Evolutionary conservation across 2,888 invertebrate genomes (phyloP), one percentile per base, ranked within the genome.

Genomic region (Stomorhina lunata): DNA sequence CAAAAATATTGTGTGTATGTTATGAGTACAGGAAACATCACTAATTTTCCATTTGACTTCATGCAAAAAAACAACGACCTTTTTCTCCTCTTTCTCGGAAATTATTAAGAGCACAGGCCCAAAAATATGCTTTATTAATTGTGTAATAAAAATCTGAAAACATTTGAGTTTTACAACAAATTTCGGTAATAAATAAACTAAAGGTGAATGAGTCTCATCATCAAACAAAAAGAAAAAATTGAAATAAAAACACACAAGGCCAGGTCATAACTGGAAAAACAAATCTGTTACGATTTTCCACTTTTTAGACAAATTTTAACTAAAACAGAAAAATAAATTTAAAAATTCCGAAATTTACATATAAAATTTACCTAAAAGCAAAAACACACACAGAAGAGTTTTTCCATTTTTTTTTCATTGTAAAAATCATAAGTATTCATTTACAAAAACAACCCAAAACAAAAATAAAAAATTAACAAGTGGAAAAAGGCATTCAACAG

Each of bases 61-160:
- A 65, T n/a, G n/a, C n/a, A 48, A 17, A 61, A 32, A 53, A 53
- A 32, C 29, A 25, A 22, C 22, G 66, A 48, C 20, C 25, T 57
- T 48, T 34, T n/a, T 2, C 7, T 17, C n/a, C n/a, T n/a, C 0
- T 15, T 10, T 4, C 15, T 25, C 37, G 34, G n/a, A 7, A n/a
- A 10, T 27, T 10, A 6, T n/a, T 20, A 22, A n/a, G n/a, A n/a
- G n/a, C 10, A 27, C 15, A 10, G 4, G 43, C 40, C 65, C 29
- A 15, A 50, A 50, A 50, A 61, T 66, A 61, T 73, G 50, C 15
- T 73, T 72, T 43, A 80, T 53, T 73, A 73, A 73, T 80, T 68
- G 29, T 25, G 29, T 27, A 20, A 55, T 17, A 77, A 55, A 29
- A 7, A 15, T 1, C 45, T 17, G n/a, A n/a, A n/a, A 57, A 57